These are phyloP conservation scores for Erpornis zantholeuca DNA, from an alignment of 2,113 vertebrate genomes.

Conservation along the genomic window DNA sequence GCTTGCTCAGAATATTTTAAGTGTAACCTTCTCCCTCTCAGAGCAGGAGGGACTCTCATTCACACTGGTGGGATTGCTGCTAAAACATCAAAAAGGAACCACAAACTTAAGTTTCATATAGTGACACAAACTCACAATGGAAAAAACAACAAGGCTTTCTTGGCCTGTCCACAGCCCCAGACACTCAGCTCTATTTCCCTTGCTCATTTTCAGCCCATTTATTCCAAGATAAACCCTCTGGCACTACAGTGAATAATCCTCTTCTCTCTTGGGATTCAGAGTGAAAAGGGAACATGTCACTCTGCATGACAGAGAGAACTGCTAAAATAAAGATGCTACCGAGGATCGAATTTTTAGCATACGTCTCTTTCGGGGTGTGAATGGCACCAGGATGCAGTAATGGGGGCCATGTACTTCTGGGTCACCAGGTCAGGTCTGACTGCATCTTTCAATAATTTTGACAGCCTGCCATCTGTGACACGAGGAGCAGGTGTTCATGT, in stretches of 20 bases:
- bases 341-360: constrained; percentile 3
- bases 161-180: not conserved
- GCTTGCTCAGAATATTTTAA: not conserved
- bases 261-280: constrained; percentile 13
- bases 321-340: constrained; percentile 40
- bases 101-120: not conserved
- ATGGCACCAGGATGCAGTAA: constrained; percentile 34
- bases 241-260: constrained; percentile 38
- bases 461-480: constrained; percentile 54
- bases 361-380: not conserved
- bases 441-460: constrained; percentile 37
- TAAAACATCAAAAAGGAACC: not conserved
- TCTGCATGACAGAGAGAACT: constrained; percentile 5
- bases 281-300: constrained; percentile 43
- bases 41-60: not conserved
- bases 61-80: not conserved
- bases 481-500: not conserved
- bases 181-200: not conserved
- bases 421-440: constrained; percentile 43
- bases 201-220: constrained; percentile 59
- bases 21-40: not conserved
- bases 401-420: not conserved
- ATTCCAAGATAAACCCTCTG: constrained; percentile 44
- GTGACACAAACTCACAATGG: not conserved
- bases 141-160: not conserved